Evolutionary conservation across 1,140 invertebrate genomes (phyloP).

Genomic region (Drosophila bifasciata): DNA sequence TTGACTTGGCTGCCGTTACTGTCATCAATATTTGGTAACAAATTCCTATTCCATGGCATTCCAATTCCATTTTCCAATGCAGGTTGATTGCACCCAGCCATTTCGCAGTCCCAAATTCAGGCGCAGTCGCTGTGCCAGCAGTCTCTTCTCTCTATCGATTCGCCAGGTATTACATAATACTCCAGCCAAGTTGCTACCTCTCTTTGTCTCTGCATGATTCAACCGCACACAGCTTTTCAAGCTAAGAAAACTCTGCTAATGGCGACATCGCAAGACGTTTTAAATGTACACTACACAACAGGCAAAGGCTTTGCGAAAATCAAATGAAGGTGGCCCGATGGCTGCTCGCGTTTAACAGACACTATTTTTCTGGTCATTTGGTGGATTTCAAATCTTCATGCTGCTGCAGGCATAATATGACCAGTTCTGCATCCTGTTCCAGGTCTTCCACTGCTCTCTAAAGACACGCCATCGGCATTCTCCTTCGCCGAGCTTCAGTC

Average conservation of each 20-base stretch:
- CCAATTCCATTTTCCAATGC: slow-evolving; percentile 49
- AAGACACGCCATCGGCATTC: no score
- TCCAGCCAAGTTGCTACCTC: slow-evolving; percentile 50
- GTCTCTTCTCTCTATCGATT: slow-evolving; percentile 24
- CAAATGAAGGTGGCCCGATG: neutral
- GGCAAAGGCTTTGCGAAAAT: slow-evolving; percentile 8
- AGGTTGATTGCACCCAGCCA: slow-evolving; percentile 47
- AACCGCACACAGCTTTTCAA: slow-evolving; percentile 59
- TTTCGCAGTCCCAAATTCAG: slow-evolving; percentile 48
- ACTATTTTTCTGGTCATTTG: no score
- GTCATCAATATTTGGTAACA: slow-evolving; percentile 78
- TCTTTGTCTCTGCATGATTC: slow-evolving; percentile 52
- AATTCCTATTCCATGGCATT: slow-evolving; percentile 64
- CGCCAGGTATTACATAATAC: slow-evolving; percentile 65
- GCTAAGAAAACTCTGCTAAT: slow-evolving; percentile 70
- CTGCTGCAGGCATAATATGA: no score
- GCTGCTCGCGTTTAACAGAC: no score
- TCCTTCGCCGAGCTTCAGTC: no score
- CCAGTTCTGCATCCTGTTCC: no score
- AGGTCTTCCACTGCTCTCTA: no score
- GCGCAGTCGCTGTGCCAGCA: slow-evolving; percentile 8
- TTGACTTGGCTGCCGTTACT: slow-evolving; percentile 31
- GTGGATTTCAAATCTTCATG: no score
- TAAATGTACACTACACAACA: slow-evolving; percentile 20
- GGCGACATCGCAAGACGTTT: slow-evolving; percentile 74